A percentile compares a stretch with the other conserved stretches of the same genome.
Conservation (phyloP, 2,888 invertebrate species). For the Apodemia hepburni region DNA sequence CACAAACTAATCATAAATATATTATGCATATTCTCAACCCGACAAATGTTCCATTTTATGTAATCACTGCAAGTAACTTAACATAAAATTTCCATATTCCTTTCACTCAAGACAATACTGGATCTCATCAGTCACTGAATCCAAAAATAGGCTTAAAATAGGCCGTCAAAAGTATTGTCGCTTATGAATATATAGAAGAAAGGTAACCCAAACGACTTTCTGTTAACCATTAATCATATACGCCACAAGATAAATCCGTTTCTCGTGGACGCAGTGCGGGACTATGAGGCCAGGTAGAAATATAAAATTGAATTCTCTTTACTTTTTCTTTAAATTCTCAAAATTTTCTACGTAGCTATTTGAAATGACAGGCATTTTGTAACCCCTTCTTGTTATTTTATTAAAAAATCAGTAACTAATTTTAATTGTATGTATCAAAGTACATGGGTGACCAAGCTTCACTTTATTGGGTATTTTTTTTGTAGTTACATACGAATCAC, state of each 20-base stretch:
- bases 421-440: no score
- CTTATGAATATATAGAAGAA: slow-evolving; percentile 57
- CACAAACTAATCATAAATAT: no score
- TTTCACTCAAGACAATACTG: slow-evolving; percentile 15
- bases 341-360: not conserved
- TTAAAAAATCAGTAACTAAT: no score
- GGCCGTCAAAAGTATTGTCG: slow-evolving; percentile 51
- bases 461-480: no score
- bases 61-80: no score
- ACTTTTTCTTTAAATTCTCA: not conserved
- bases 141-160: slow-evolving; percentile 33
- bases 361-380: no score
- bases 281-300: slow-evolving; percentile 36
- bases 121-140: slow-evolving; percentile 4
- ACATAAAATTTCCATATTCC: slow-evolving; percentile 19
- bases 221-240: slow-evolving; percentile 70
- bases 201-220: slow-evolving; percentile 54
- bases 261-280: slow-evolving; percentile 34
- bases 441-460: no score
- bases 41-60: no score
- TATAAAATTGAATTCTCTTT: slow-evolving; percentile 41
- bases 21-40: no score
- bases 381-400: no score
- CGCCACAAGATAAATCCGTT: slow-evolving; percentile 60
- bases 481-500: no score